Conservation (phyloP, 1,140 invertebrate genomes). For the Drosophila asahinai region DNA sequence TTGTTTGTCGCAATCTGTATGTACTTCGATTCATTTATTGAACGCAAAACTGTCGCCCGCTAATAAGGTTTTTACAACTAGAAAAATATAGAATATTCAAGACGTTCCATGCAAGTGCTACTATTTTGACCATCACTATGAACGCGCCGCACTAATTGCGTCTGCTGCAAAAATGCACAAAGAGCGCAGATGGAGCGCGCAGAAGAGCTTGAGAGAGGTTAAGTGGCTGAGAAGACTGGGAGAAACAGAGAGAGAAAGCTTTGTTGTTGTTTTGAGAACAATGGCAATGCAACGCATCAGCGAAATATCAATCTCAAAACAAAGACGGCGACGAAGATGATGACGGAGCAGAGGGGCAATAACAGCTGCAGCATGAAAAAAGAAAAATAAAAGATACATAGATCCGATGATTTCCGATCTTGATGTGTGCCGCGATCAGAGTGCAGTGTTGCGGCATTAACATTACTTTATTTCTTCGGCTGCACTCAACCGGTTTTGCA, state of each 20-base stretch:
- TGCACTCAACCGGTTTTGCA: conserved; percentile 42
- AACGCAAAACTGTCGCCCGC: not conserved
- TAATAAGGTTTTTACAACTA: not conserved
- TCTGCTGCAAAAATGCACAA: conserved; percentile 32
- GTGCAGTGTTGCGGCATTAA: conserved; percentile 37
- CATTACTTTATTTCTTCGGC: conserved; percentile 37
- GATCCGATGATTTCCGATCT: conserved; percentile 40
- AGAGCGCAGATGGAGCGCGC: conserved; percentile 19
- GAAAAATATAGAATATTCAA: not conserved
- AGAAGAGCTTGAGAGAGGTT: conserved; percentile 18
- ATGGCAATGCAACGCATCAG: conserved; percentile 24
- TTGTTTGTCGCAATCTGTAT: conserved; percentile 8
- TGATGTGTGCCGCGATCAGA: conserved; percentile 24
- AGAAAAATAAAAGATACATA: conserved; percentile 24
- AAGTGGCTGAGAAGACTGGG: conserved; percentile 1
- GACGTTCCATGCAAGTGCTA: not conserved
- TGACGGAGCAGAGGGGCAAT: conserved; percentile 7
- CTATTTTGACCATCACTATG: conserved; percentile 1
- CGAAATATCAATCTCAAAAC: conserved; percentile 16
- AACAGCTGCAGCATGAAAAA: conserved; percentile 16
- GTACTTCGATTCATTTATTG: conserved; percentile 1
- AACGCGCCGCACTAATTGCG: conserved; percentile 61
- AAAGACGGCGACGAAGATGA: conserved; percentile 22
- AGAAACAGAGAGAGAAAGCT: conserved; percentile 11
- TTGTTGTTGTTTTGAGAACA: conserved; percentile 32